Conservation (phyloP, 2,797 vertebrate species). For the Borostomias antarcticus region DNA sequence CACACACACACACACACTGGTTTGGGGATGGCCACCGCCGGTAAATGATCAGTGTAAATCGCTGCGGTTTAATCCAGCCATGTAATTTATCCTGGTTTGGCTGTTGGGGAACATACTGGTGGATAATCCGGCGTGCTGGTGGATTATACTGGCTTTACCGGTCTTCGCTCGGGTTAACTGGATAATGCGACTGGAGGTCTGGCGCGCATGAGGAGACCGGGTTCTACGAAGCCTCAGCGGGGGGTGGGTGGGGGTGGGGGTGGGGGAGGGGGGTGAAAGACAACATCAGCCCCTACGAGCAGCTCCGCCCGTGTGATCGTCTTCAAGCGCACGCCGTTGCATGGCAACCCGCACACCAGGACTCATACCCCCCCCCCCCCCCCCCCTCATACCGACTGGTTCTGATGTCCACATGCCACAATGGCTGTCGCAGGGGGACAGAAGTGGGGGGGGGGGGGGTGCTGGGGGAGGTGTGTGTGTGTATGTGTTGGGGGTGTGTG, state of each 20-base stretch:
- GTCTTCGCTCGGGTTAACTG: too few species aligned
- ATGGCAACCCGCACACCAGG: constrained; percentile 53
- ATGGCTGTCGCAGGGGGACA: constrained; percentile 60
- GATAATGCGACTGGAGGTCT: too few species aligned
- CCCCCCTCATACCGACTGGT: constrained; percentile 27
- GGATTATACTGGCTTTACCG: too few species aligned
- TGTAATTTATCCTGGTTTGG: too few species aligned
- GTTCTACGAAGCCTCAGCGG: too few species aligned
- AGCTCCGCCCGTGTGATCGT: constrained; percentile 47
- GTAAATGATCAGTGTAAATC: background rate
- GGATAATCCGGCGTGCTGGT: too few species aligned
- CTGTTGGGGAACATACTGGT: too few species aligned
- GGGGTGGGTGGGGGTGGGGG: too few species aligned
- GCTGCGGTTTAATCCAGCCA: too few species aligned
- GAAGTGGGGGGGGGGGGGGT: constrained; percentile 22
- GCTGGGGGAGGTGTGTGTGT: constrained; percentile 19
- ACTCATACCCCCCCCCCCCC: too few species aligned
- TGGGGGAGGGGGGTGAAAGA: constrained; percentile 59
- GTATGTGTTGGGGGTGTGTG: too few species aligned
- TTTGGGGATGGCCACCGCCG: constrained; percentile 12
- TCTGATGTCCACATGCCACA: constrained; percentile 68
- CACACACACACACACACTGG: background rate
- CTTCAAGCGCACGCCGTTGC: constrained; percentile 48
- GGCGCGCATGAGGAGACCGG: too few species aligned
- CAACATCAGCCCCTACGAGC: constrained; percentile 28